Base-by-base conservation (phyloP, 2,797 vertebrate genomes). In the Rallus crepitans region DNA sequence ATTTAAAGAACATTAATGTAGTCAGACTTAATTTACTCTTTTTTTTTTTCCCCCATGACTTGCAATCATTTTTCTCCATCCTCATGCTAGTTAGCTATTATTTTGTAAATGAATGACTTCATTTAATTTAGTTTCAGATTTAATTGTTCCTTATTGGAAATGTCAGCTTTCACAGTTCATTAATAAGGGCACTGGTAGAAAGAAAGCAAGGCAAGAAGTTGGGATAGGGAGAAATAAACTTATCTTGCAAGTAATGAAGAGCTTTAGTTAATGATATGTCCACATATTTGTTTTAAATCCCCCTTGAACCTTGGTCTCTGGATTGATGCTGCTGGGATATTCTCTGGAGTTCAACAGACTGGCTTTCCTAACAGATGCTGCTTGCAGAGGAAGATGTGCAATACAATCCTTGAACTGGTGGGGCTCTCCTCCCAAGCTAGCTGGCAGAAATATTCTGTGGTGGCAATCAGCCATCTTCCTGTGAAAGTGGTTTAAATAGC, bases 121-220 rank as follows among this genome's bases (percentile, higher is more conserved):
- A 96, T 97, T 96, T 96, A 95, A 95, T 95, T 93, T 97, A 83
- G 89, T 68, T 94, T 87, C 95, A 84, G 83, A 91, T 93, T 96
- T 97, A 97, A 97, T 94, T 96, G 95, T 98, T 97, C 94, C 95
- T 97, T 95, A 96, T 96, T 97, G 91, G 94, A 97, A 94, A 96
- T 97, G 93, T 96, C 96, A 96, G 94, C 95, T 96, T 97, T 97
- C 96, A 97, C 76, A 97, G 91, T 72, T 97, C 96, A 97, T 97
- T 97, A 97, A 95, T 97, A 72, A 94, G 82, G 79, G 89, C 70
- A 71, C 75, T 82, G 91, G 76, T 82, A 65, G 55, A 64, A 91
- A 90, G 94, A 48, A 55, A 73, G 35, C 52, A 64, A 90, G 59
- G 61, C 12, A 76, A 35, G 77, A 37, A 82, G 59, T 40, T 77